Percentiles rank a stretch among this genome's conserved stretches.
Evolutionary conservation across 2,888 invertebrate genomes (phyloP).

Genomic region (Eristalinus sepulchralis): DNA sequence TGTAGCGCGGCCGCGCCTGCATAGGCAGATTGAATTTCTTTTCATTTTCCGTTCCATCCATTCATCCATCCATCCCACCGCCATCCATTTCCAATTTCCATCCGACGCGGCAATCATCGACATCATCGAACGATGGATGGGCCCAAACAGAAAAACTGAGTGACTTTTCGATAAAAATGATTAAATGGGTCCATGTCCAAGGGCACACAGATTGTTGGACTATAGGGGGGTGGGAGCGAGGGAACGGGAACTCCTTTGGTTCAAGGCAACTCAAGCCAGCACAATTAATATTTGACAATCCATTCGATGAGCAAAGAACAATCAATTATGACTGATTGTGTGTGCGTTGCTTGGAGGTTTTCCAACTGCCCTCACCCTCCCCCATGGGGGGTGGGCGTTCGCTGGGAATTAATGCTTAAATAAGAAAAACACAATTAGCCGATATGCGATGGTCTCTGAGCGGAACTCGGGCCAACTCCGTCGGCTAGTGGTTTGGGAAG

Average conservation of each 20-base stretch:
- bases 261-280: conserved; percentile 17
- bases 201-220: background rate
- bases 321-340: conserved; percentile 70
- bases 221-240: background rate
- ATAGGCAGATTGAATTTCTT: conserved; percentile 64
- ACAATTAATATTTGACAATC: conserved; percentile 69
- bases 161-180: conserved; percentile 68
- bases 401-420: conserved; percentile 27
- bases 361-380: too few species aligned
- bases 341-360: conserved; percentile 17
- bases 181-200: conserved; percentile 24
- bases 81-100: conserved; percentile 50
- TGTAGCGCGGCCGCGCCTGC: conserved; percentile 41
- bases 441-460: conserved; percentile 4
- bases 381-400: background rate
- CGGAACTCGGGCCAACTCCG: too few species aligned
- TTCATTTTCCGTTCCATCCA: conserved; percentile 28
- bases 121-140: conserved; percentile 23
- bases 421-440: conserved; percentile 63
- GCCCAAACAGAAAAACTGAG: conserved; percentile 22
- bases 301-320: conserved; percentile 66
- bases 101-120: conserved; percentile 52
- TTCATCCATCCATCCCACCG: background rate
- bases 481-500: background rate
- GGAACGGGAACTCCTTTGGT: background rate